phyloP scores from a whole-genome alignment of 2,797 vertebrate genomes.

The Phoxinus dragarum region DNA sequence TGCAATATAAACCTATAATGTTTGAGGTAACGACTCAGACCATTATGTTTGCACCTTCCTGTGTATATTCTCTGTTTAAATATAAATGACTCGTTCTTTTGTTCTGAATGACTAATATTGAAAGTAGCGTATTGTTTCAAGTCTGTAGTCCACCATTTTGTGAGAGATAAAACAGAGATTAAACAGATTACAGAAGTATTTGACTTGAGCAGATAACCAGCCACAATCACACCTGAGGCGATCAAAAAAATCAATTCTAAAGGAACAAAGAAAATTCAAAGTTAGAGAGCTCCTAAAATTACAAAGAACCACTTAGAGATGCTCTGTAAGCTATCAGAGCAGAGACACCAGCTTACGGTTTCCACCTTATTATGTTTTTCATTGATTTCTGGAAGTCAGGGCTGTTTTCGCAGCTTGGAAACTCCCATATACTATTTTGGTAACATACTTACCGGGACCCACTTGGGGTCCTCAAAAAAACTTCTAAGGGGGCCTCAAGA shows the following conservation, averaged over 20 bases:
- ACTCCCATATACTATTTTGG: background rate
- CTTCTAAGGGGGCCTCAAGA: too few relatives aligned
- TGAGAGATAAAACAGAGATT: background rate
- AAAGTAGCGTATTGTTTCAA: background rate
- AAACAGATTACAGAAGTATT: constrained; percentile 1
- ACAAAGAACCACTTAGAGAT: background rate
- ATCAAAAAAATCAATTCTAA: background rate
- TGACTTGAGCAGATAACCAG: constrained; percentile 5
- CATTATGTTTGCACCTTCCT: constrained; percentile 2
- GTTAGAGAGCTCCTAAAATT: background rate
- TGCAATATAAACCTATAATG: background rate
- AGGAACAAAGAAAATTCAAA: constrained; percentile 2
- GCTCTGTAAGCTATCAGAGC: background rate
- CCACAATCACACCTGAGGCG: background rate
- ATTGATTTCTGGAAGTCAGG: background rate
- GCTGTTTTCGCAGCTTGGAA: background rate
- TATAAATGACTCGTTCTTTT: background rate
- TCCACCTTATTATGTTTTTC: background rate
- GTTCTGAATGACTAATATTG: background rate
- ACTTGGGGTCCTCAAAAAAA: background rate
- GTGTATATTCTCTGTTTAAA: background rate
- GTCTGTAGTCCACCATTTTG: constrained; percentile 3
- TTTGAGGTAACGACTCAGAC: background rate
- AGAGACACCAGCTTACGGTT: background rate
- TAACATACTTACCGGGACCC: background rate